These are phyloP conservation scores for Sinocyclocheilus grahami DNA, from an alignment of 2,113 vertebrate species.

Conservation along the genomic window DNA sequence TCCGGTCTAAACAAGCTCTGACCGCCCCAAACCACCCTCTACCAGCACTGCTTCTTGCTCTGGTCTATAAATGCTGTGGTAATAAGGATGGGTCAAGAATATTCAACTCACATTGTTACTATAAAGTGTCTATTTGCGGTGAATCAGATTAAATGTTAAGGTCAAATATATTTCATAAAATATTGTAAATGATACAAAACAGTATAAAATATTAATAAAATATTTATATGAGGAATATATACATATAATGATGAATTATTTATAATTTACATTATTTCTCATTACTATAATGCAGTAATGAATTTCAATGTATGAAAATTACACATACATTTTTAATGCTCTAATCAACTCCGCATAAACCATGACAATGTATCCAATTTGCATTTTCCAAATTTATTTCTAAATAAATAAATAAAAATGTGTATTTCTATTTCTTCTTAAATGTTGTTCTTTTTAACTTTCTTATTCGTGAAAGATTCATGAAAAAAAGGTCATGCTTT, in stretches of 20 bases:
- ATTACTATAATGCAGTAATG: neutral
- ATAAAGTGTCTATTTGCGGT: too few species aligned
- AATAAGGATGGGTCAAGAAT: neutral
- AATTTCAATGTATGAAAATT: neutral
- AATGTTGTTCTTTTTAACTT: neutral
- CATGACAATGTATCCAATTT: neutral
- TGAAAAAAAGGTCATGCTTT: neutral
- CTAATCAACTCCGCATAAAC: neutral
- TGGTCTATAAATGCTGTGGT: neutral
- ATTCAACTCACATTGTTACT: neutral
- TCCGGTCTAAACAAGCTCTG: constrained; percentile 28
- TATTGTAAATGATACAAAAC: neutral
- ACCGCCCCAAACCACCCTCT: neutral
- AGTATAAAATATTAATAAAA: neutral
- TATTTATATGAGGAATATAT: too few species aligned
- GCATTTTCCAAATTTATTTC: too few species aligned
- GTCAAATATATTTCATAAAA: neutral
- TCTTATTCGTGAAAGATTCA: neutral
- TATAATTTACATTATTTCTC: neutral
- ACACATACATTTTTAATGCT: too few species aligned
- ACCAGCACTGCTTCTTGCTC: neutral
- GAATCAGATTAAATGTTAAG: neutral
- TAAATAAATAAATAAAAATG: too few species aligned
- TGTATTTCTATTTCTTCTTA: too few species aligned
- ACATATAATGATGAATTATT: too few species aligned